Base-by-base conservation (phyloP, 2,113 vertebrate species). In the Ictidomys tridecemlineatus region DNA sequence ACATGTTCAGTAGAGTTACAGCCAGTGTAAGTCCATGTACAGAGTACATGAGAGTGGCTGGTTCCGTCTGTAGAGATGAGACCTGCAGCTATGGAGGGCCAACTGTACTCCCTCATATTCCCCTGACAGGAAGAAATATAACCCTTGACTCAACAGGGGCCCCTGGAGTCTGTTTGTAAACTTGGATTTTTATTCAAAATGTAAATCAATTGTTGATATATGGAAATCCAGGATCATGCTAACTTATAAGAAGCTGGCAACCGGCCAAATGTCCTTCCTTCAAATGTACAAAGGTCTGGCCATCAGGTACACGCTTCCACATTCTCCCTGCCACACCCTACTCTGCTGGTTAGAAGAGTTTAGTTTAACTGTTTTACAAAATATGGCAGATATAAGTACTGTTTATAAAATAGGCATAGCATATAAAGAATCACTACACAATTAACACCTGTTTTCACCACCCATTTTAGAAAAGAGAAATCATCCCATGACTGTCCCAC, bases 101-200 rank as follows among this genome's bases (percentile, higher is more conserved):
- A 22, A 32, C 8, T 34, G 30, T 2, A 83, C 85, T 85, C 45
- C 67, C 76, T 88, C 37, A 24, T 26, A 22, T 39, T 80, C 73
- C 92, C 45, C 91, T 16, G 58, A 77, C 30, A 86, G 34, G 58
- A 96, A 90, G 30, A 84, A 42, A 86, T 86, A 90, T 24, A 39
- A 77, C 34, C 88, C 92, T 72, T 39, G 28, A 76, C 58, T 96
- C 61, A 88, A 80, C 7, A 77, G 34, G 48, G 16, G 45, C 37
- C 34, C 12, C 34, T 37, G 51, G 30, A 17, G 30, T 89, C 69
- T 73, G 2, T 39, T 76, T 91, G 30, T 24, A 73, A 42, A 86
- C 10, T 86, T 73, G 7, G 5, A 45, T 58, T 87, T 94, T 42
- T 78, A 94, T 77, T 89, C 24, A n/a, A 95, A 93, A 85, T 85